Conservation (phyloP, 2,888 invertebrate species). For the Argynnis bischoffii region DNA sequence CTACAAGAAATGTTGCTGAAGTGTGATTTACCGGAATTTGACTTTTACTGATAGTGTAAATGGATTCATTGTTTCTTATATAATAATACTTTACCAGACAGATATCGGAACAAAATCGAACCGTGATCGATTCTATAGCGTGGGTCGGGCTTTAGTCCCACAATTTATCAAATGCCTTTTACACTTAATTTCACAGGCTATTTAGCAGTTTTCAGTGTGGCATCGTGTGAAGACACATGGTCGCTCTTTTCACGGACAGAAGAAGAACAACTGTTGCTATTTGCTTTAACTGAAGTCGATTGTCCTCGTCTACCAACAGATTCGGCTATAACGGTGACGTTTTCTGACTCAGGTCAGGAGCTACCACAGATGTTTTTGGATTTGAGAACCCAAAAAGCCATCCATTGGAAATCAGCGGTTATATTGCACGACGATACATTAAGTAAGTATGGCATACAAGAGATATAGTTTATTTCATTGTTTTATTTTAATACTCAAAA, state of each 20-base stretch:
- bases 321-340: conserved; percentile 87
- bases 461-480: too few relatives aligned
- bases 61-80: too few relatives aligned
- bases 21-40: too few relatives aligned
- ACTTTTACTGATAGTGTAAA: too few relatives aligned
- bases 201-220: conserved; percentile 87
- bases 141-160: too few relatives aligned
- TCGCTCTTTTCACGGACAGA: conserved; percentile 84
- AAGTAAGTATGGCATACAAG: conserved; percentile 72
- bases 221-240: conserved; percentile 90
- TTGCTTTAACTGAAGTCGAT: conserved; percentile 90
- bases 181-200: conserved; percentile 78
- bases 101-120: too few relatives aligned
- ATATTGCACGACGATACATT: conserved; percentile 88
- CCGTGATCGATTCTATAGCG: too few relatives aligned
- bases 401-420: conserved; percentile 88
- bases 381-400: conserved; percentile 84
- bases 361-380: conserved; percentile 90
- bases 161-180: background rate
- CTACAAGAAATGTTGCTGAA: too few relatives aligned
- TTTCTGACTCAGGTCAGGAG: conserved; percentile 86
- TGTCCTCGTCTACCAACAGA: conserved; percentile 88
- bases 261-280: conserved; percentile 85
- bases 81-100: too few relatives aligned
- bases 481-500: too few relatives aligned